phyloP scores from a whole-genome alignment of 2,113 vertebrate species.

The Vanacampus margaritifer region DNA sequence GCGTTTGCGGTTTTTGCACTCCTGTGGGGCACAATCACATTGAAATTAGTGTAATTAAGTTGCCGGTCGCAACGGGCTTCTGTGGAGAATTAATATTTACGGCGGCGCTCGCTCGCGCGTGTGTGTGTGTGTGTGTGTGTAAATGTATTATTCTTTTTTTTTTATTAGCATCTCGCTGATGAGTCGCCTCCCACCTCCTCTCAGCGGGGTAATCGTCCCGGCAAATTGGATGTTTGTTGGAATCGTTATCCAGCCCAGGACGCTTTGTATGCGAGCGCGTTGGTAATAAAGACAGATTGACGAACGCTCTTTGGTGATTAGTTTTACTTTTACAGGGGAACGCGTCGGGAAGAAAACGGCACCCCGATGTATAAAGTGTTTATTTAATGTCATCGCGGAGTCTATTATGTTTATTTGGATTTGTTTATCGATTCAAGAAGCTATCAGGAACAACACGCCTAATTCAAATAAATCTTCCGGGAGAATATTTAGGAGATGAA shows the following conservation, averaged over 20 bases:
- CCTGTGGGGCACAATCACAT: conserved; percentile 66
- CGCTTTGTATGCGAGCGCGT: background rate
- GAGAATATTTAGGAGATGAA: background rate
- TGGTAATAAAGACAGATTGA: conserved; percentile 4
- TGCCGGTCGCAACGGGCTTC: conserved; percentile 54
- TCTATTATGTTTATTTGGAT: background rate
- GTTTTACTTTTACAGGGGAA: background rate
- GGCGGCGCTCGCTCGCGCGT: no score
- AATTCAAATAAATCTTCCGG: background rate
- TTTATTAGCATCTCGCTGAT: conserved; percentile 55
- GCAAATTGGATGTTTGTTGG: conserved; percentile 72
- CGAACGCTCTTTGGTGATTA: background rate
- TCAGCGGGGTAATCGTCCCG: conserved; percentile 63
- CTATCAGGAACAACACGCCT: background rate
- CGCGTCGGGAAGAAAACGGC: background rate
- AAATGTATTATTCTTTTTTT: conserved; percentile 34
- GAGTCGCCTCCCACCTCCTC: conserved; percentile 47
- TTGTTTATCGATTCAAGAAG: background rate
- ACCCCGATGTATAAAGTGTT: background rate
- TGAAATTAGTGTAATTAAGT: conserved; percentile 76
- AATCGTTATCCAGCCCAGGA: conserved; percentile 47
- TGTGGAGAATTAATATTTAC: conserved; percentile 73
- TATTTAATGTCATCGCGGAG: background rate
- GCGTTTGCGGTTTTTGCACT: conserved; percentile 34
- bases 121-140: conserved; percentile 24